phyloP scores from a whole-genome alignment of 2,113 vertebrate species.

The Psilopsiagon aymara region DNA sequence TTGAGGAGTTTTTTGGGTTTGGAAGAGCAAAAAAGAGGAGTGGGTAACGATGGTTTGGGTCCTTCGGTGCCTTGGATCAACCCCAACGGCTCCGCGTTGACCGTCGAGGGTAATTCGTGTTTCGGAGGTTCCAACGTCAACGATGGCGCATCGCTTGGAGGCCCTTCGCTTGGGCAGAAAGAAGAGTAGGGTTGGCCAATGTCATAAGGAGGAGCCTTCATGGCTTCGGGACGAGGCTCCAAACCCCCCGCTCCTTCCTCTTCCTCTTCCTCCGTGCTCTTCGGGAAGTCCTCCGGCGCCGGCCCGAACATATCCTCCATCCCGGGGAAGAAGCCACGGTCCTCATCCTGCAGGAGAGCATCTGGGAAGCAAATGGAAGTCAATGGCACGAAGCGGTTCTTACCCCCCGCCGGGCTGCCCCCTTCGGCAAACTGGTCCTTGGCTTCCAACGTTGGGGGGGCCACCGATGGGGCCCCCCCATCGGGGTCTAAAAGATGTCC shows the following conservation, averaged over 20 bases:
- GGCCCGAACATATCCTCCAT: constrained; percentile 97
- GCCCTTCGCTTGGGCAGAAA: constrained; percentile 79
- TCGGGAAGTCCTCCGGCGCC: constrained; percentile 81
- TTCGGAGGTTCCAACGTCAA: constrained; percentile 87
- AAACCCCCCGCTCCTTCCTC: constrained; percentile 52
- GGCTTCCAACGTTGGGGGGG: constrained; percentile 53
- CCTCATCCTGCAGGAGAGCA: constrained; percentile 89
- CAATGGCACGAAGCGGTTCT: constrained; percentile 87
- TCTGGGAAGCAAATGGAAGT: constrained; percentile 96
- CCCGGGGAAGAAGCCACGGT: constrained; percentile 92
- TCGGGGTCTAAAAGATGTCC: constrained; percentile 68
- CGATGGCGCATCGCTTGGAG: not conserved
- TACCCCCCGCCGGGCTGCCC: constrained; percentile 82
- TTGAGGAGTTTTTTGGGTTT: constrained; percentile 94
- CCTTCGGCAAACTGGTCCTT: constrained; percentile 84
- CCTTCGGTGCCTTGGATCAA: constrained; percentile 83
- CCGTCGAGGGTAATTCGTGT: constrained; percentile 90
- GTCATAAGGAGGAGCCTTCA: constrained; percentile 70
- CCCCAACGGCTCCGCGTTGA: constrained; percentile 91
- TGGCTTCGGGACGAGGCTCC: constrained; percentile 47
- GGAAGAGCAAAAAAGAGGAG: constrained; percentile 92
- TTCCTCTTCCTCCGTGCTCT: constrained; percentile 77
- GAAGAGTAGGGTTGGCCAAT: constrained; percentile 81
- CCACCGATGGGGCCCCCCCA: constrained; percentile 18
- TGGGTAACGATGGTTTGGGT: constrained; percentile 78